Base-by-base conservation (phyloP, 23 tunicate species). In the Clavelina lepadiformis region DNA sequence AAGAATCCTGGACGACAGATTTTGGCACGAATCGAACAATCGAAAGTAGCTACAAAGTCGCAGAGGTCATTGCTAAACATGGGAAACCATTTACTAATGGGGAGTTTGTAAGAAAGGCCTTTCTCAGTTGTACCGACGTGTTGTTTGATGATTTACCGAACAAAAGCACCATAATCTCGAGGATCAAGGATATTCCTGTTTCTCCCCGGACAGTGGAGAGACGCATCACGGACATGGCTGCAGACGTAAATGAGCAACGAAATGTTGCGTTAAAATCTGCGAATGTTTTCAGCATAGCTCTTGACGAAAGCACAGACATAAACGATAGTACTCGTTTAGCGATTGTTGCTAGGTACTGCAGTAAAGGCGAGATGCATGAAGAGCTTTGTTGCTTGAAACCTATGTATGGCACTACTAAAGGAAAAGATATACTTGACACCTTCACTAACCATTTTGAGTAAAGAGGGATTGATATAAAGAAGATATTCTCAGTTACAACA, bases 31-130 rank as follows among this genome's bases (percentile, higher is more conserved):
- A 66, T 66, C 57, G 37, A 56, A 71, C 41, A 3, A 58, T 55
- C 38, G 52, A 71, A 56, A 71, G 66, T 71, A 71, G 77, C 66
- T 56, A 71, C 65, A 71, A 71, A 71, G 77, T 71, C 57, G 77
- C 77, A 24, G 72, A 66, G 35, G 15, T 44, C 24, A 57, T 71
- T 35, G 66, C 65, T 51, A 26, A 71, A 38, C 61, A 50, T 7
- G 61, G 66, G 64, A 71, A 71, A 26, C 61, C 77, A 49, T 56
- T 71, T 71, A 71, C 77, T 33, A 55, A 57, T 44, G 66, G 77
- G 27, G 77, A 55, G 61, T 71, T 33, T 55, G 57, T 71, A 49
- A 71, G 57, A 58, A 35, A 71, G 33, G 66, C 37, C 34, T 71
- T 71, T 56, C 11, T 57, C 54, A 56, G 47, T 69, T 69, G 66